Evolutionary conservation across 2,113 vertebrate genomes (phyloP).

Genomic region (Hylia prasina): DNA sequence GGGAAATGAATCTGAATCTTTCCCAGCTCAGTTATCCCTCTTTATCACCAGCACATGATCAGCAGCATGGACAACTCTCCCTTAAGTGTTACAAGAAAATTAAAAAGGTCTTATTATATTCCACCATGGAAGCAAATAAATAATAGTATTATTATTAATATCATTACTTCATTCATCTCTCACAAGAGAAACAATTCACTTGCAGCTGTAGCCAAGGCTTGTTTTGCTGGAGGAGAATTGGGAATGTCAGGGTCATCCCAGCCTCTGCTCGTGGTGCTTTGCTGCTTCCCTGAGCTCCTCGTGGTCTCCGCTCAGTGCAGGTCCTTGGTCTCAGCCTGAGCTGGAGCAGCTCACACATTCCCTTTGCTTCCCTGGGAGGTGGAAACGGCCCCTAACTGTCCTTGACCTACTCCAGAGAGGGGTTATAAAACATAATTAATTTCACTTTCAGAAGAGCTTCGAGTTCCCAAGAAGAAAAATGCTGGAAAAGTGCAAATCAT

Average conservation of each 20-base stretch:
- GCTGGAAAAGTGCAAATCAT: neutral
- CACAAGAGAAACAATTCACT: neutral
- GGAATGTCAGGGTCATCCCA: neutral
- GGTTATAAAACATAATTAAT: slow-evolving; percentile 39
- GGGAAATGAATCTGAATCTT: neutral
- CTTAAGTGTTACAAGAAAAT: neutral
- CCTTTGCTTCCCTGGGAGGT: neutral
- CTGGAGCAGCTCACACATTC: neutral
- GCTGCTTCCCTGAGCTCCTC: neutral
- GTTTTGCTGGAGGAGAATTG: neutral
- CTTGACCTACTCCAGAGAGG: slow-evolving; percentile 29
- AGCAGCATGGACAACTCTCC: neutral
- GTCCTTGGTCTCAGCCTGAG: neutral
- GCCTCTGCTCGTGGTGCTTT: neutral
- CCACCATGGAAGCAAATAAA: neutral
- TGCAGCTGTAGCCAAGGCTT: neutral
- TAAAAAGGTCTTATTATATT: neutral
- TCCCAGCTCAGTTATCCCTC: neutral
- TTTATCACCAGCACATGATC: neutral
- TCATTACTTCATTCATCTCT: neutral
- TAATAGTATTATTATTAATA: neutral
- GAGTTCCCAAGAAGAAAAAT: slow-evolving; percentile 20
- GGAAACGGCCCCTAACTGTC: neutral
- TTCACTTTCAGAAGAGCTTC: neutral
- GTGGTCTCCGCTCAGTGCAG: neutral